A percentile compares a stretch with the other conserved stretches of the same genome.
Evolutionary conservation across 2,888 invertebrate species (phyloP).

Genomic region (Alloscopus bannaensis): DNA sequence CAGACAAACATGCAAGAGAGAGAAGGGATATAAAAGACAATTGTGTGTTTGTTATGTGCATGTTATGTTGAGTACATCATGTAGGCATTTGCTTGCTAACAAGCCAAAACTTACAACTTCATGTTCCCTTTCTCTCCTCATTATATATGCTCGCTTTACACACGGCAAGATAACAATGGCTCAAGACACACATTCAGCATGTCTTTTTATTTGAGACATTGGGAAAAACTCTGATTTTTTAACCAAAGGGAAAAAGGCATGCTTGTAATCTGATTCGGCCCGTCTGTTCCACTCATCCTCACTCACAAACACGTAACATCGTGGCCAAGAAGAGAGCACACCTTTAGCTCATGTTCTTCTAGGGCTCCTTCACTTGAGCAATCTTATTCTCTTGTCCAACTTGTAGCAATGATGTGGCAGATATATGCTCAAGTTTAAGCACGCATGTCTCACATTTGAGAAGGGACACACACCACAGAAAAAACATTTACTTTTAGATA

Average conservation of each 20-base stretch:
- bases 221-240: too few relatives aligned
- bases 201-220: too few relatives aligned
- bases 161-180: slow-evolving; percentile 46
- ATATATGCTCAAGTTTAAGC: too few relatives aligned
- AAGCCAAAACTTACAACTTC: slow-evolving; percentile 48
- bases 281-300: slow-evolving; percentile 7
- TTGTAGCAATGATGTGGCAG: slow-evolving; percentile 27
- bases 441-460: too few relatives aligned
- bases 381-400: slow-evolving; percentile 22
- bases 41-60: slow-evolving; percentile 31
- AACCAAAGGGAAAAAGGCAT: neutral
- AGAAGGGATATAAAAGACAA: slow-evolving; percentile 6
- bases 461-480: too few relatives aligned
- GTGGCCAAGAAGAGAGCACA: slow-evolving; percentile 25
- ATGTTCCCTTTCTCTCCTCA: slow-evolving; percentile 24
- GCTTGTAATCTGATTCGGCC: slow-evolving; percentile 46
- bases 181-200: too few relatives aligned
- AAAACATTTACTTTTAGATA: neutral
- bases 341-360: slow-evolving; percentile 17
- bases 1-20: slow-evolving; percentile 5
- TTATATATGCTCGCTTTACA: neutral
- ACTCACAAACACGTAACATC: slow-evolving; percentile 20
- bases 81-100: slow-evolving; percentile 60
- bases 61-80: slow-evolving; percentile 46
- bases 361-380: neutral